A percentile compares a stretch with the other conserved stretches of the same genome.
Evolutionary conservation across 2,113 vertebrate genomes (phyloP).

Genomic region (Myxocyprinus asiaticus): DNA sequence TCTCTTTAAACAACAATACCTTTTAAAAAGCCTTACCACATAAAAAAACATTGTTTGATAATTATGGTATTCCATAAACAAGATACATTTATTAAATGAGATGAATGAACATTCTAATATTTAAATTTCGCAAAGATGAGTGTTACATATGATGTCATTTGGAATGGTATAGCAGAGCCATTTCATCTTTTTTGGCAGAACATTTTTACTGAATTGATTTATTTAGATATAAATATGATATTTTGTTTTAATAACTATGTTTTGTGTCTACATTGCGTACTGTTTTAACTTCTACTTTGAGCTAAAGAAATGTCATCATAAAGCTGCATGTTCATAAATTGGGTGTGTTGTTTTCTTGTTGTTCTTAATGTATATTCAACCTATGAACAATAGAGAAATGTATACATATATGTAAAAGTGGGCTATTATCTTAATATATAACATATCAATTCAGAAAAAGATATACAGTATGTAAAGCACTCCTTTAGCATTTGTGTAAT

Average conservation of each 20-base stretch:
- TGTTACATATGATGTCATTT: no score
- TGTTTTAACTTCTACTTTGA: slow-evolving; percentile 3
- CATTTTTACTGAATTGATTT: slow-evolving; percentile 52
- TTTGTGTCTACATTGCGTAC: slow-evolving; percentile 53
- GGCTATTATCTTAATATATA: slow-evolving; percentile 49
- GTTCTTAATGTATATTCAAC: slow-evolving; percentile 20
- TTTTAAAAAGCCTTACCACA: neutral
- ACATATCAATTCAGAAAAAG: slow-evolving; percentile 18
- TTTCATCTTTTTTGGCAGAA: slow-evolving; percentile 6
- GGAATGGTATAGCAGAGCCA: neutral
- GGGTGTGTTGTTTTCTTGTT: neutral
- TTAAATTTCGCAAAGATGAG: no score
- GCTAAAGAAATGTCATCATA: slow-evolving; percentile 33
- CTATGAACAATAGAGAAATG: slow-evolving; percentile 24
- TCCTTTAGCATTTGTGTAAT: slow-evolving; percentile 55
- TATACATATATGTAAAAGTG: slow-evolving; percentile 32
- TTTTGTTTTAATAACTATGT: slow-evolving; percentile 53
- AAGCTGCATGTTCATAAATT: slow-evolving; percentile 44
- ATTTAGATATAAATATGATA: slow-evolving; percentile 47
- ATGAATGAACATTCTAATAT: no score
- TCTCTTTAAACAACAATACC: slow-evolving; percentile 1
- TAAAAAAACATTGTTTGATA: neutral
- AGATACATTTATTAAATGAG: no score
- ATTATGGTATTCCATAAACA: neutral
- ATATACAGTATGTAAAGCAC: slow-evolving; percentile 44